These are phyloP conservation scores for Chroicocephalus ridibundus DNA, from an alignment of 2,113 vertebrate genomes.

Conservation along the genomic window DNA sequence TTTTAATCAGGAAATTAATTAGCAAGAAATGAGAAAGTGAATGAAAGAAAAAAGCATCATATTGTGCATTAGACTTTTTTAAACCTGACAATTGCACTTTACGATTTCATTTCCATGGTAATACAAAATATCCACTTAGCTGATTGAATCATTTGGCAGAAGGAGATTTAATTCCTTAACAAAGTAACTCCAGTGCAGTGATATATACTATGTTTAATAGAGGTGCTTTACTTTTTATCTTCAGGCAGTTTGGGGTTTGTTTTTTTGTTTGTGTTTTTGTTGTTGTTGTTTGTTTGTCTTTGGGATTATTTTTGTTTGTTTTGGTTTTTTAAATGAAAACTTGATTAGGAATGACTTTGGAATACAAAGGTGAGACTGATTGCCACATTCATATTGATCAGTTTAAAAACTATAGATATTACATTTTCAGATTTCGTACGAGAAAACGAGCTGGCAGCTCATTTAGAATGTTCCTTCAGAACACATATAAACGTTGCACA, in stretches of 20 bases:
- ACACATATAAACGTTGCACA: neutral
- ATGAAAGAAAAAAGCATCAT: neutral
- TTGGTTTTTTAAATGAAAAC: neutral
- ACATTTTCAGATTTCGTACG: neutral
- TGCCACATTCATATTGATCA: neutral
- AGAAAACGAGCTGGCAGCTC: neutral
- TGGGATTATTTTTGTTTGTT: neutral
- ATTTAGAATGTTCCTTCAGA: neutral
- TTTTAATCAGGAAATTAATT: constrained; percentile 33
- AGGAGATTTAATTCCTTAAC: neutral
- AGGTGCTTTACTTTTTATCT: neutral
- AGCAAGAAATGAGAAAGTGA: neutral
- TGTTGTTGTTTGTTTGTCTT: neutral
- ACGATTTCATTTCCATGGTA: constrained; percentile 16
- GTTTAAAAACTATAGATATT: neutral
- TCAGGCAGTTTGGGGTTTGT: neutral
- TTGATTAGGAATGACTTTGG: neutral
- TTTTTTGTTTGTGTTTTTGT: neutral
- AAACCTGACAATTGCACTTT: constrained; percentile 9
- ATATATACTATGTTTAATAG: neutral
- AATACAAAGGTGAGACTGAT: neutral
- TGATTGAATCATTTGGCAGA: constrained; percentile 4
- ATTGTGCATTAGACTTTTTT: neutral
- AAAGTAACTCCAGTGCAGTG: neutral
- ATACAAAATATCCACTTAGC: neutral